Evolutionary conservation across 2,888 invertebrate genomes (phyloP), one percentile per base, ranked within the genome.

Genomic region (Clepsis dumicolana): DNA sequence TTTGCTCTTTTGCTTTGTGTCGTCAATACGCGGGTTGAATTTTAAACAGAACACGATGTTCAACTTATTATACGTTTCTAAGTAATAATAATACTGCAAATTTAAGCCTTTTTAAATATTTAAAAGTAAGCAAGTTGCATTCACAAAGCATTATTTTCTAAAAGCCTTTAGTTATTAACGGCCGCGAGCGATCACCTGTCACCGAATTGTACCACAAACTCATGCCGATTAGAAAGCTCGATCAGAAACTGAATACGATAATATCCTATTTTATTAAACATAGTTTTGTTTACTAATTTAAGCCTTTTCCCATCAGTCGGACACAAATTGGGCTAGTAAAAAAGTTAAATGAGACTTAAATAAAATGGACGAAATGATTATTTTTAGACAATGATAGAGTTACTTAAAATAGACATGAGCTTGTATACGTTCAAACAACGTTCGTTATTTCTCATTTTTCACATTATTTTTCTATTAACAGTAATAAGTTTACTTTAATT

Each of bases 351-450:
- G n/a, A n/a, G n/a, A n/a, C n/a, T n/a, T n/a, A n/a, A n/a, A n/a
- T n/a, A n/a, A n/a, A n/a, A n/a, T n/a, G n/a, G n/a, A n/a, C n/a
- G n/a, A 35, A 12, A 38, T 14, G 0, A n/a, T 4, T n/a, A 4
- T 38, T 38, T 38, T n/a, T 0, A 12, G 12, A 35, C 12, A 35
- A 12, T 12, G 8, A 29, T 8, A 4, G 4, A 41, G 4, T 41
- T 41, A 48, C 48, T 48, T 48, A 4, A 48, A 48, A 10, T 48
- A 48, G 48, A 48, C 21, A 48, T 48, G 21, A 48, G 21, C 48
- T 21, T 48, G 48, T 21, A 48, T 2, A 48, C 48, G 21, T 48
- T 21, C 12, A 48, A 48, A 48, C 48, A 18, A 44, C 41, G 16
- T 18, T 2, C 3, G 7, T 16, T 44, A 16, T 44, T 44, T 41